Percentiles rank a stretch among this genome's conserved stretches.
phyloP scores from a whole-genome alignment of 2,797 vertebrate species.

The Sebastes glaucus region DNA sequence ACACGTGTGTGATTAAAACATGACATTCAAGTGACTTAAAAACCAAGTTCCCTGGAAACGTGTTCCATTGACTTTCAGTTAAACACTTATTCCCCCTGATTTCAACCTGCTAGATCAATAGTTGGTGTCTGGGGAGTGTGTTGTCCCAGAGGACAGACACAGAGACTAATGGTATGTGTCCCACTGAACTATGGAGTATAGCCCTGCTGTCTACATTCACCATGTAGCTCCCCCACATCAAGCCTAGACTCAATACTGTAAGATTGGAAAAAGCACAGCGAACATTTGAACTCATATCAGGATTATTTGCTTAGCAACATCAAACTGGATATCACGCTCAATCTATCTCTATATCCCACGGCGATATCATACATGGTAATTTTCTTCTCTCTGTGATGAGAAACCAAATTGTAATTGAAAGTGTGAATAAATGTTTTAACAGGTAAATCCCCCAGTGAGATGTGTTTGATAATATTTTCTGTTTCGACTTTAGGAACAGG shows the following conservation, averaged over 20 bases:
- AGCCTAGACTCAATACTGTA: constrained; percentile 12
- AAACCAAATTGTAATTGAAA: constrained; percentile 68
- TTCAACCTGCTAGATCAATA: constrained; percentile 50
- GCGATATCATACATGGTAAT: constrained; percentile 46
- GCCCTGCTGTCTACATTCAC: constrained; percentile 25
- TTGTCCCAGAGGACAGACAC: constrained; percentile 29
- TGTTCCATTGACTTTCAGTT: constrained; percentile 40
- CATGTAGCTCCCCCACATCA: background rate
- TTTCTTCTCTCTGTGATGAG: constrained; percentile 48
- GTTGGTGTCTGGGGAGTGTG: constrained; percentile 18
- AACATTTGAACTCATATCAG: constrained; percentile 38
- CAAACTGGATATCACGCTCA: constrained; percentile 44
- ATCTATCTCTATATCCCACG: constrained; percentile 62
- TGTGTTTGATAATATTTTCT: constrained; percentile 61
- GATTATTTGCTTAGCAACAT: constrained; percentile 56
- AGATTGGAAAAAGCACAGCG: constrained; percentile 17
- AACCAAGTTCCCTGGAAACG: background rate
- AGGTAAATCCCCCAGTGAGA: constrained; percentile 56
- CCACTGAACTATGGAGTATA: constrained; percentile 10
- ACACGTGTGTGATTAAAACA: constrained; percentile 2
- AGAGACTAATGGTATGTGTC: background rate
- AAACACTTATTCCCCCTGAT: constrained; percentile 18
- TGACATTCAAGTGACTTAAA: background rate
- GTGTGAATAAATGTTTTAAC: constrained; percentile 74
- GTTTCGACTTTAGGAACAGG: constrained; percentile 52